Base-by-base conservation (phyloP, 2,797 vertebrate species). In the Manis pentadactyla region DNA sequence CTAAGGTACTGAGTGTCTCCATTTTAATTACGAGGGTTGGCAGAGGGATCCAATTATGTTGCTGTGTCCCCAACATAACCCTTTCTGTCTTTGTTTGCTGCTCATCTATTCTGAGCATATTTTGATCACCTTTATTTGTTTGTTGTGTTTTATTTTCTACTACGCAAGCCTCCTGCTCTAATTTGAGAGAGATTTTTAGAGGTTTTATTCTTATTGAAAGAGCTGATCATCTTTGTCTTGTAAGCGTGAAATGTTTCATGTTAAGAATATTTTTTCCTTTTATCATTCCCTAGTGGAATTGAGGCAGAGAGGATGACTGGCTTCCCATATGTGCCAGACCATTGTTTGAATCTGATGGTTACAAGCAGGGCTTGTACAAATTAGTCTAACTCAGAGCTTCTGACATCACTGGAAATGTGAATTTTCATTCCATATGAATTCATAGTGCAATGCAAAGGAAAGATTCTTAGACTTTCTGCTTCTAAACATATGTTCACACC, bases 61-160 rank as follows among this genome's bases (percentile, higher is more conserved):
- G 61, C 96, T 51, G 18, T 81, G 93, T 92, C 94, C 79, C 92
- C 92, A 53, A 68, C 61, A 75, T 77, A 74, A 96, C 92, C 87
- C 96, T 97, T 86, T 90, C 92, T 92, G 55, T 74, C 96, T 96
- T 68, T 92, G 95, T 95, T 90, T 95, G 64, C 74, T 92, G 53
- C 75, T 63, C 9, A 83, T 92, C 68, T 94, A n/a, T 90, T 69
- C 64, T 95, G 92, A 96, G 84, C 87, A 31, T 92, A 66, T 96
- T 91, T 87, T 93, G 93, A 97, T 96, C 94, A 97, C 97, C 83
- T 96, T 97, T 97, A 82, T 97, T 95, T 97, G 77, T 53, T 95
- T 94, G 64, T 59, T 91, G 34, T 92, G 61, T 88, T 87, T 74
- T 59, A 14, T 87, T 90, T 94, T 92, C 27, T 46, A 46, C 57